Conservation (phyloP, 2,113 vertebrate species). For the Vidua chalybeata region DNA sequence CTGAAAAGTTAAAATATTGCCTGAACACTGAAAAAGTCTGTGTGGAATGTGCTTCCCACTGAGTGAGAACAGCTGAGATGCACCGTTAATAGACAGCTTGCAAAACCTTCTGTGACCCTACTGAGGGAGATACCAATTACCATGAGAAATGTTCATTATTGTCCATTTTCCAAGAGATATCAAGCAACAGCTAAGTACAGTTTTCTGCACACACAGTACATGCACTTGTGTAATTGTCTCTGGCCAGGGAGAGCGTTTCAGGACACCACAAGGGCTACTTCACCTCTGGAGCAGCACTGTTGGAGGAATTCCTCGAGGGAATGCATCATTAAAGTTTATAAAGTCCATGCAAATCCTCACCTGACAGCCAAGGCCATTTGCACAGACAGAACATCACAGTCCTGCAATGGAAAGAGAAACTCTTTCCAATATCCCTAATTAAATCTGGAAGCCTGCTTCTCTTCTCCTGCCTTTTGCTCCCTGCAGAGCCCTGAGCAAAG, state of each 20-base stretch:
- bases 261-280: not conserved
- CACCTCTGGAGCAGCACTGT: not conserved
- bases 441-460: not conserved
- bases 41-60: not conserved
- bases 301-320: not conserved
- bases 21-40: not conserved
- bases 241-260: not conserved
- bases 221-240: not conserved
- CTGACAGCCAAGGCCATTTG: not conserved
- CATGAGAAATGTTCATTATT: conserved; percentile 14
- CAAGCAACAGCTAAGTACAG: not conserved
- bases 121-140: conserved; percentile 8
- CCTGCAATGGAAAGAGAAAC: not conserved
- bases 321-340: not conserved
- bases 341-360: not conserved
- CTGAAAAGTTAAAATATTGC: conserved; percentile 13
- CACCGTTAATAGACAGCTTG: not conserved
- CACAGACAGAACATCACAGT: not conserved
- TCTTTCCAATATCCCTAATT: not conserved
- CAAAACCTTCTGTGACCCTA: not conserved
- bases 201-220: not conserved
- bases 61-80: not conserved
- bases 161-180: not conserved
- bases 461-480: not conserved
- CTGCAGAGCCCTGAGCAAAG: not conserved